Evolutionary conservation across 64 coral and sea anemone genomes (phyloP).

Genomic region (Stichodactyla mertensii): DNA sequence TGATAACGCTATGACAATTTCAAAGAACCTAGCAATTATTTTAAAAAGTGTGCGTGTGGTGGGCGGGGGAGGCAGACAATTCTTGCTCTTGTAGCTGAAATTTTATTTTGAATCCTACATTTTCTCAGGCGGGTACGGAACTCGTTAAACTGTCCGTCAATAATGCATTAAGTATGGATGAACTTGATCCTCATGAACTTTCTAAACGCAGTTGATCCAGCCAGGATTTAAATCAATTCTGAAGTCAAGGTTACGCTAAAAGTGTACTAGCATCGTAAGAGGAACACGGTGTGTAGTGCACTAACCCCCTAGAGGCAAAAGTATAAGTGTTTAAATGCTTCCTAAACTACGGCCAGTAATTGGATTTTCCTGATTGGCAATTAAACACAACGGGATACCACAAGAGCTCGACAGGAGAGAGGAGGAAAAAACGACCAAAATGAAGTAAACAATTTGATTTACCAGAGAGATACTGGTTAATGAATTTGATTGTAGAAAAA

Average conservation of each 20-base stretch:
- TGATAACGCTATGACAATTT: neutral
- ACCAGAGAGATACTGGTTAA: neutral
- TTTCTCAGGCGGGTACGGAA: too few species aligned
- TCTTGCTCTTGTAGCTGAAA: too few species aligned
- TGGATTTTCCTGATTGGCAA: slow-evolving; percentile 11
- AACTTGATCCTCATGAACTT: too few species aligned
- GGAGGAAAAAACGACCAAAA: neutral
- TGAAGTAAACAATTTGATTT: neutral
- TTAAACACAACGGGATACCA: neutral
- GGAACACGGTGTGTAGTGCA: neutral
- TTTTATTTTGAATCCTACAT: too few species aligned
- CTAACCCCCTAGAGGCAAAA: neutral
- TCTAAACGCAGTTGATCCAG: neutral
- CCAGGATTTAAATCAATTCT: neutral
- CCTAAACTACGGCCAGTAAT: neutral
- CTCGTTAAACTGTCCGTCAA: too few species aligned
- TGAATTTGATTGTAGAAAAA: neutral
- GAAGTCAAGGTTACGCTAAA: neutral
- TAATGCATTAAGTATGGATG: too few species aligned
- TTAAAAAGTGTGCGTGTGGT: too few species aligned
- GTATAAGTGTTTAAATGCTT: slow-evolving; percentile 4
- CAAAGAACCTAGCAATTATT: neutral
- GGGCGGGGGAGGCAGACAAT: too few species aligned
- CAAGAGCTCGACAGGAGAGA: neutral
- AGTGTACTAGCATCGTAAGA: neutral